A percentile compares a stretch with the other conserved stretches of the same genome.
These are phyloP conservation scores for Hippopotamyrus pictus DNA, from an alignment of 2,797 vertebrate genomes.

Conservation along the genomic window DNA sequence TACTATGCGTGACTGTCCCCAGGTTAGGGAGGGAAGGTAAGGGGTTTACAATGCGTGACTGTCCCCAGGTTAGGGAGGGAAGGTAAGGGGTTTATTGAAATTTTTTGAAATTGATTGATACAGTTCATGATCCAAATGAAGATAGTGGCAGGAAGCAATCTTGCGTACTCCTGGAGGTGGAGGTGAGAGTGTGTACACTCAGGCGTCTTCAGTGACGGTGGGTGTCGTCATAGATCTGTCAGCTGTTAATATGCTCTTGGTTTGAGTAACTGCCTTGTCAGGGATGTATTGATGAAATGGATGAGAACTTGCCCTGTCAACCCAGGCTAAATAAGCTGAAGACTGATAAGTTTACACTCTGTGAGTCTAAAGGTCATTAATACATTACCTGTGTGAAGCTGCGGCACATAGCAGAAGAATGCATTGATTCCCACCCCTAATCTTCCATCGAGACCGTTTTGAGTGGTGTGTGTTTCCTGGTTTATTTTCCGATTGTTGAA, in stretches of 20 bases:
- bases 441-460: neutral
- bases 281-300: constrained; percentile 66
- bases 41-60: neutral
- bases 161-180: neutral
- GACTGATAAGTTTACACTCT: constrained; percentile 69
- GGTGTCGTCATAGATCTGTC: constrained; percentile 57
- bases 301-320: constrained; percentile 62
- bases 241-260: constrained; percentile 59
- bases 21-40: neutral
- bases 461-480: neutral
- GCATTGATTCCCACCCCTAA: constrained; percentile 50
- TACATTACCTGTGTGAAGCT: constrained; percentile 62
- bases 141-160: constrained; percentile 61
- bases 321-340: constrained; percentile 62
- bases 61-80: neutral
- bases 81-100: neutral
- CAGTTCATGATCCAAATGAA: constrained; percentile 64
- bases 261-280: constrained; percentile 69
- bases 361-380: constrained; percentile 72
- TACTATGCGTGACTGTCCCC: neutral
- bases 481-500: neutral
- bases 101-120: constrained; percentile 43
- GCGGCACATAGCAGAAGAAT: constrained; percentile 47
- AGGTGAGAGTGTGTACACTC: neutral
- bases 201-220: constrained; percentile 29